Base-by-base conservation (phyloP, 35 echinoderm and acorn worm genomes). In the Amphiura filiformis region DNA sequence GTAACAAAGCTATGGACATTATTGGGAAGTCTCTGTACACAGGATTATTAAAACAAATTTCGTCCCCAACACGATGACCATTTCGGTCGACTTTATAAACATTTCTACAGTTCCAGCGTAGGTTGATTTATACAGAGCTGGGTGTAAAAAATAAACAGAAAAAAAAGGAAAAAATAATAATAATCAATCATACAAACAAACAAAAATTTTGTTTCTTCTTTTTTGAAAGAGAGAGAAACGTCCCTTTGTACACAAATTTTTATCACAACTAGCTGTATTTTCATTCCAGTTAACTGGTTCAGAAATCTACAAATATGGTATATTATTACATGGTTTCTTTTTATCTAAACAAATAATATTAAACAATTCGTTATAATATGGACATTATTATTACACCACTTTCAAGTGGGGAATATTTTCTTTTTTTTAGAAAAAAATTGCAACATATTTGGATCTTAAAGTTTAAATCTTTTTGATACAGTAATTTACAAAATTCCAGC, bases 311-410 rank as follows among this genome's bases (percentile, higher is more conserved):
- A 70, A 70, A 70, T 70, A 70, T 70, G 15, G 9, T 70, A 13
- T 70, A 13, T 11, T 13, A 15, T 70, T 15, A 11, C 61, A 70
- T 70, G 61, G 61, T 70, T 70, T 1, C 26, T 70, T 70, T 70
- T 52, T 52, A 52, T 70, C 61, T 70, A 70, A 70, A 70, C 61
- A 70, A 70, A 70, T 70, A 70, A 70, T 70, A 70, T n/a, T n/a
- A n/a, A 52, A 70, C 61, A 70, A 70, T 70, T 70, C 28, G 7
- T 26, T 70, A 70, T 70, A 70, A 70, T 70, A 70, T 70, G 61
- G 61, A 70, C 61, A 70, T 70, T 70, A 70, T 70, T 70, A 11
- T 70, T 70, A 70, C 26, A 70, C 61, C 61, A 70, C 61, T 15
- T 26, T 70, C 26, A 70, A 15, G 61, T 70, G 61, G 61, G 26